A percentile compares a stretch with the other conserved stretches of the same genome.
Evolutionary conservation across 2,797 vertebrate genomes (phyloP).

Genomic region (Rhadinocentrus ornatus): DNA sequence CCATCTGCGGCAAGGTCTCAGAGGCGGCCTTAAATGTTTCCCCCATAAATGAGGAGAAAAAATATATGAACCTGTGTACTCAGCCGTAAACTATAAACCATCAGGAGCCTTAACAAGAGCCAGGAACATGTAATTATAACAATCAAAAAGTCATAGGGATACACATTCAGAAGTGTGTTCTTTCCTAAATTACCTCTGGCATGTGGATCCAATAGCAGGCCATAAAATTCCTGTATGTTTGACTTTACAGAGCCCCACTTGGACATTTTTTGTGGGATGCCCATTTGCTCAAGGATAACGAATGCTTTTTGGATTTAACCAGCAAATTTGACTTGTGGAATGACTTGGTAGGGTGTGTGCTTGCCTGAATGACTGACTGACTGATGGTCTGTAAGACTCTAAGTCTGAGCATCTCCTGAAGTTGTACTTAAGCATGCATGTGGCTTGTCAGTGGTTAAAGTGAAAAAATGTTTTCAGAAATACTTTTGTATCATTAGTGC

Average conservation of each 20-base stretch:
- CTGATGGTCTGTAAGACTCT: slow-evolving; percentile 31
- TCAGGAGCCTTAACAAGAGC: slow-evolving; percentile 68
- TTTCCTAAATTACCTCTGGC: slow-evolving; percentile 59
- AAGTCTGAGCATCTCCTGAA: slow-evolving; percentile 28
- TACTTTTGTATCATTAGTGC: slow-evolving; percentile 31
- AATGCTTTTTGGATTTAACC: slow-evolving; percentile 35
- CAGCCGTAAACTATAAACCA: slow-evolving; percentile 74
- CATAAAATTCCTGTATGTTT: slow-evolving; percentile 60
- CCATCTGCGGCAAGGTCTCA: slow-evolving; percentile 53
- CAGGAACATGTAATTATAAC: slow-evolving; percentile 71
- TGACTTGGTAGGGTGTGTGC: slow-evolving; percentile 13
- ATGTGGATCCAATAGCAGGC: slow-evolving; percentile 63
- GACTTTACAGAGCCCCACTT: slow-evolving; percentile 48
- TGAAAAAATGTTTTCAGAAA: slow-evolving; percentile 42
- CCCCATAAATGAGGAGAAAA: slow-evolving; percentile 56
- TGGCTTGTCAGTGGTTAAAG: slow-evolving; percentile 26
- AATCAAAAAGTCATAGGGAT: slow-evolving; percentile 70
- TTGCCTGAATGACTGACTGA: slow-evolving; percentile 29
- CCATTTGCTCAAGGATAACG: slow-evolving; percentile 47
- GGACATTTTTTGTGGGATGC: slow-evolving; percentile 32
- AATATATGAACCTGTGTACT: slow-evolving; percentile 71
- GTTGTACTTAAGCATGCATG: slow-evolving; percentile 28
- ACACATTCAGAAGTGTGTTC: slow-evolving; percentile 52
- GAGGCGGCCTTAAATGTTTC: slow-evolving; percentile 57
- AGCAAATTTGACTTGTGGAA: slow-evolving; percentile 36